These are phyloP conservation scores for Clarias pachynema DNA, from an alignment of 2,797 vertebrate genomes.

Conservation along the genomic window DNA sequence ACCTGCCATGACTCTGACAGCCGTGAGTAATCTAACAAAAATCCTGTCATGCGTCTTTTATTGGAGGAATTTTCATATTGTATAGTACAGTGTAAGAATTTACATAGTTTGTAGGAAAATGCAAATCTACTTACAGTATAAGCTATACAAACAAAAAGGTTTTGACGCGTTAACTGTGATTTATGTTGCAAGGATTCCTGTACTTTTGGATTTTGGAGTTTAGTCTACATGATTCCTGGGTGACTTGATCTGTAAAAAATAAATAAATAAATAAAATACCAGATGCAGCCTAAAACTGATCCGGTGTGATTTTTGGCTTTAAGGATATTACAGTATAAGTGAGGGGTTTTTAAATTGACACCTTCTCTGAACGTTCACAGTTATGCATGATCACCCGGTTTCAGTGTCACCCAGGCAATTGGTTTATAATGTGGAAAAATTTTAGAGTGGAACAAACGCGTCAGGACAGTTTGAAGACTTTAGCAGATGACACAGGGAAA, in stretches of 20 bases:
- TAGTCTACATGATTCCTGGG: neutral
- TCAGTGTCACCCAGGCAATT: constrained; percentile 59
- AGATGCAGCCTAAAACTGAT: constrained; percentile 42
- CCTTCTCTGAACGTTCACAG: constrained; percentile 58
- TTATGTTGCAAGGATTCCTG: constrained; percentile 14
- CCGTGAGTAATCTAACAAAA: constrained; percentile 18
- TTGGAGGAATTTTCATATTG: constrained; percentile 20
- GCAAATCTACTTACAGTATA: neutral
- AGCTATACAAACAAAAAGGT: too few species aligned
- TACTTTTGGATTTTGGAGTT: constrained; percentile 26
- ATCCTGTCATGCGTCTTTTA: constrained; percentile 1
- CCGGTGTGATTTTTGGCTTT: constrained; percentile 60
- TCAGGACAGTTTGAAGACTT: constrained; percentile 68
- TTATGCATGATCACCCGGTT: constrained; percentile 61
- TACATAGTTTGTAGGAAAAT: neutral
- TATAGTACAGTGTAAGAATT: neutral
- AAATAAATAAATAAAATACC: neutral
- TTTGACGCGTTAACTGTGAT: neutral
- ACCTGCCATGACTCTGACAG: neutral
- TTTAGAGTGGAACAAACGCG: constrained; percentile 63
- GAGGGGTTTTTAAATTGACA: constrained; percentile 54
- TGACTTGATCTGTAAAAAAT: constrained; percentile 29
- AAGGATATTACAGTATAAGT: constrained; percentile 51
- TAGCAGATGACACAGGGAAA: constrained; percentile 73
- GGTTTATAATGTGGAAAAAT: constrained; percentile 61